These are phyloP conservation scores for Indicator maculatus DNA, from an alignment of 2,113 vertebrate genomes.

Conservation along the genomic window DNA sequence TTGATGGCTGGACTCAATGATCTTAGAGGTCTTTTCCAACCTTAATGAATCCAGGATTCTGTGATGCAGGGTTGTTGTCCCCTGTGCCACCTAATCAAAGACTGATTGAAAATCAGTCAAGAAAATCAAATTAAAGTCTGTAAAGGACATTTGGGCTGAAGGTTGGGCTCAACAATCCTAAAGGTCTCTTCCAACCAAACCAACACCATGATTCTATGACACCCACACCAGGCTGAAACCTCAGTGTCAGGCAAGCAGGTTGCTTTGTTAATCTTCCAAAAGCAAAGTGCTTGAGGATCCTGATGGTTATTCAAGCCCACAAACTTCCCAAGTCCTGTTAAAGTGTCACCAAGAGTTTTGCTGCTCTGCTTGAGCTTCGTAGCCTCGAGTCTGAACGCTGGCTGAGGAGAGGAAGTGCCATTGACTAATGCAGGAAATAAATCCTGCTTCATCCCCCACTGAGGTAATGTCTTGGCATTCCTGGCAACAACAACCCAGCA, in stretches of 20 bases:
- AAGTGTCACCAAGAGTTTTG: slow-evolving; percentile 47
- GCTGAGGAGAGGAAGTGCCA: slow-evolving; percentile 21
- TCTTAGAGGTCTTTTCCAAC: no score
- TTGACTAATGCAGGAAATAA: slow-evolving; percentile 34
- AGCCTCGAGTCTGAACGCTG: neutral
- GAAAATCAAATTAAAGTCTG: neutral
- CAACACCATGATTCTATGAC: neutral
- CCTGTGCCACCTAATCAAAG: neutral
- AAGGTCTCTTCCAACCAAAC: no score
- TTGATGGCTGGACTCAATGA: no score
- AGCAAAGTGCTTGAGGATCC: slow-evolving; percentile 34
- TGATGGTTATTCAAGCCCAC: slow-evolving; percentile 54
- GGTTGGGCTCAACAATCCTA: no score
- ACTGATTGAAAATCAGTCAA: neutral
- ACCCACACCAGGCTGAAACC: neutral
- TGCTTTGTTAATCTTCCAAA: slow-evolving; percentile 5
- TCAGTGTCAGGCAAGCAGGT: neutral
- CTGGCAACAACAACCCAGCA: neutral
- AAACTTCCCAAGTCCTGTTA: slow-evolving; percentile 57
- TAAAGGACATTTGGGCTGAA: neutral
- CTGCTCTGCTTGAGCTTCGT: slow-evolving; percentile 23
- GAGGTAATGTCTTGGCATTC: neutral
- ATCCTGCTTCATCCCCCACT: neutral
- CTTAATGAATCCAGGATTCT: no score
- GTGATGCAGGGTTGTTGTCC: neutral